A percentile compares a stretch with the other conserved stretches of the same genome.
phyloP scores from a whole-genome alignment of 2,797 vertebrate genomes.

The Enteromius afrohamiltoni region DNA sequence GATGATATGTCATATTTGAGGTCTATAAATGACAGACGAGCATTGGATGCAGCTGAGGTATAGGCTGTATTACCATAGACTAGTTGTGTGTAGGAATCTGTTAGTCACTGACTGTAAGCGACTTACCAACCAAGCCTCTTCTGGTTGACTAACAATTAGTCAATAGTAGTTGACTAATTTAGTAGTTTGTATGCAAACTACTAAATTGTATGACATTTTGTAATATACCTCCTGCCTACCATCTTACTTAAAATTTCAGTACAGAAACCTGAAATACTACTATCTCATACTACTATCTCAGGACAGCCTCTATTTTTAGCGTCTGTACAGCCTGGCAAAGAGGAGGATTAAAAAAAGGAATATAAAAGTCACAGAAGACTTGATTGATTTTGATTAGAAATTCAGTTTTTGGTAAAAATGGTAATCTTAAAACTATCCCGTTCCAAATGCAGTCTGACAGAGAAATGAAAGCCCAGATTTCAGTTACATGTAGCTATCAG shows the following conservation, averaged over 20 bases:
- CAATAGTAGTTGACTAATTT: no score
- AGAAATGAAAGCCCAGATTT: neutral
- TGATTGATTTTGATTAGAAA: neutral
- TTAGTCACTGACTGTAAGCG: no score
- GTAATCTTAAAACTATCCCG: neutral
- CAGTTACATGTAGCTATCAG: neutral
- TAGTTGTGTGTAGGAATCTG: no score
- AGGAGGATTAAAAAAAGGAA: neutral
- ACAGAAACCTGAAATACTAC: slow-evolving; percentile 39
- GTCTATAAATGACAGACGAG: no score
- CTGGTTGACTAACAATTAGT: no score
- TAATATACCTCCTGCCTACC: slow-evolving; percentile 47
- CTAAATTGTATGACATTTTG: neutral
- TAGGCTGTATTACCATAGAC: no score
- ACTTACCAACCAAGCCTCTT: no score
- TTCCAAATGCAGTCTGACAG: neutral
- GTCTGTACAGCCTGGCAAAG: slow-evolving; percentile 5
- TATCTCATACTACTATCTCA: no score
- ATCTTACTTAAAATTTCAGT: slow-evolving; percentile 44
- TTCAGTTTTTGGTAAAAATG: neutral
- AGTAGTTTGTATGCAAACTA: no score
- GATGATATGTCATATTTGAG: no score
- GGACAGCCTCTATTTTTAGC: slow-evolving; percentile 47
- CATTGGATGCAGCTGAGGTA: no score
- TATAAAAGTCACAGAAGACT: neutral